Percentiles rank a stretch among this genome's conserved stretches.
Evolutionary conservation across 2,797 vertebrate genomes (phyloP).

Genomic region (Pseudocheirus occidentalis): DNA sequence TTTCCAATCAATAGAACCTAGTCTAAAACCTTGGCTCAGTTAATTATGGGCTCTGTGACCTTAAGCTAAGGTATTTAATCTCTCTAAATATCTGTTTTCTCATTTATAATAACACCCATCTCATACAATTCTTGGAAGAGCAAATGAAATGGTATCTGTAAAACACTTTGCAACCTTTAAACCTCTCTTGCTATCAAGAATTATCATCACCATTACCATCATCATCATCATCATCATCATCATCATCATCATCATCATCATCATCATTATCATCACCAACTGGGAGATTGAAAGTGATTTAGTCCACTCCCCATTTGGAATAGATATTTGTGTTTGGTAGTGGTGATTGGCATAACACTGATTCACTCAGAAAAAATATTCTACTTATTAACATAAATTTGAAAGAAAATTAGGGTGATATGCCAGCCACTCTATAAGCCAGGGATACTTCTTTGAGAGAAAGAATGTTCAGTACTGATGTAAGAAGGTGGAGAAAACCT

Average conservation of each 20-base stretch:
- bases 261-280: no score
- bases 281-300: no score
- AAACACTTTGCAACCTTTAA: no score
- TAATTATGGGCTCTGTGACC: neutral
- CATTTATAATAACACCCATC: no score
- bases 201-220: neutral
- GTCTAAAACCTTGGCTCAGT: neutral
- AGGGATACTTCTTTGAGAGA: neutral
- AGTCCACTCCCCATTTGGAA: neutral
- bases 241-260: neutral
- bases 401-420: neutral
- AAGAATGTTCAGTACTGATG: neutral
- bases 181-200: neutral
- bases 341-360: neutral
- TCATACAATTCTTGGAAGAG: no score
- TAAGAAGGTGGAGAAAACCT: neutral
- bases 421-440: neutral
- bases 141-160: no score
- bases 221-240: no score
- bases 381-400: neutral
- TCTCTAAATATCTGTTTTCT: neutral
- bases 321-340: neutral
- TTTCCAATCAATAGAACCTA: neutral
- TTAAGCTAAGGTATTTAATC: neutral
- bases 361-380: neutral